A percentile compares a stretch with the other conserved stretches of the same genome.
Evolutionary conservation across 2,797 vertebrate genomes (phyloP).

Genomic region (Acanthurus tractus): DNA sequence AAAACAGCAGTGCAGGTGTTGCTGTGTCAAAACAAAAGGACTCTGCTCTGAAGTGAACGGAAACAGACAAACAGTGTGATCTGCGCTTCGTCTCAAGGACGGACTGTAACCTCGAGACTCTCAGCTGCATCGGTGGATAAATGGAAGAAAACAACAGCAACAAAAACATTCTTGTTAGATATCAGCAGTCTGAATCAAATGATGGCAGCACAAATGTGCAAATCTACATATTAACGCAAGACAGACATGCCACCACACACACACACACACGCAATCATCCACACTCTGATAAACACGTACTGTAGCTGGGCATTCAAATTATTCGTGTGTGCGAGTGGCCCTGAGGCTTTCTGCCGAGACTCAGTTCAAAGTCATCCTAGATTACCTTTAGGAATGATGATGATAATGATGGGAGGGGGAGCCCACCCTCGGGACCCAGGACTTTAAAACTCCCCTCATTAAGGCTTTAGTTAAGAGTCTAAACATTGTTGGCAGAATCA

Average conservation of each 20-base stretch:
- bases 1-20: slow-evolving; percentile 1
- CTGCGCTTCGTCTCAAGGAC: slow-evolving; percentile 38
- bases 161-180: slow-evolving; percentile 8
- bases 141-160: not conserved
- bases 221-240: not conserved
- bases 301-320: slow-evolving; percentile 35
- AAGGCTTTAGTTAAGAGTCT: slow-evolving; percentile 48
- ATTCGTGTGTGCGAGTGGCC: slow-evolving; percentile 30
- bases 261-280: not conserved
- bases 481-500: slow-evolving; percentile 46
- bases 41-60: not conserved
- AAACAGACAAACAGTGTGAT: not conserved
- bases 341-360: slow-evolving; percentile 40
- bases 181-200: slow-evolving; percentile 2
- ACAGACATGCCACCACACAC: not conserved
- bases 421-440: slow-evolving; percentile 27
- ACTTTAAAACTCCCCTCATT: slow-evolving; percentile 57
- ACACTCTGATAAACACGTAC: slow-evolving; percentile 33
- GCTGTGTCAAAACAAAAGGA: slow-evolving; percentile 10
- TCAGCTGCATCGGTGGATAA: slow-evolving; percentile 5
- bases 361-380: slow-evolving; percentile 65
- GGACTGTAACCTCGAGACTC: slow-evolving; percentile 30
- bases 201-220: not conserved
- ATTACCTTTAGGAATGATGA: slow-evolving; percentile 68
- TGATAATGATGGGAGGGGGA: slow-evolving; percentile 49